A percentile compares a stretch with the other conserved stretches of the same genome.
Conservation (phyloP, 2,113 vertebrate species). For the Neodon shergylaensis region DNA sequence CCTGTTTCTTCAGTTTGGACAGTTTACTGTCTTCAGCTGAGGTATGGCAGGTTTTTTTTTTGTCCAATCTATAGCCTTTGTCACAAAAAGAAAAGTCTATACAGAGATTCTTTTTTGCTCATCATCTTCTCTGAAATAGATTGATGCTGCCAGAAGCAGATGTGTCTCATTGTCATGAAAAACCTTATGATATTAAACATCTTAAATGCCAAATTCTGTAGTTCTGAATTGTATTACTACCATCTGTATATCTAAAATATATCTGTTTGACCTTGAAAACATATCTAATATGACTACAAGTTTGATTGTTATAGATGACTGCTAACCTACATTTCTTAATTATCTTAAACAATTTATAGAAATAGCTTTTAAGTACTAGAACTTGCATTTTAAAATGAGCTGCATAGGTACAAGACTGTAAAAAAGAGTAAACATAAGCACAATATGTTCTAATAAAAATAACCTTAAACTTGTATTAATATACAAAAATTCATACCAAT, state of each 20-base stretch:
- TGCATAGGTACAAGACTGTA: not conserved
- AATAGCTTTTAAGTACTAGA: not conserved
- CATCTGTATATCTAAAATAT: not conserved
- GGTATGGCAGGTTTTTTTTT: not conserved
- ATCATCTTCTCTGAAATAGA: not conserved
- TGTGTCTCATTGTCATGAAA: not conserved
- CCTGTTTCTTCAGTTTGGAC: not conserved
- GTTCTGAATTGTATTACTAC: not conserved
- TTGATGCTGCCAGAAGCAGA: not conserved
- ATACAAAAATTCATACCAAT: not conserved
- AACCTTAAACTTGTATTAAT: not conserved
- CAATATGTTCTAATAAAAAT: not conserved
- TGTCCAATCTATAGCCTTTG: not conserved
- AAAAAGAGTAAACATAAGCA: not conserved
- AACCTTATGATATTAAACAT: not conserved
- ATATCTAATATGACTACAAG: not conserved
- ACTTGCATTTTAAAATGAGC: not conserved
- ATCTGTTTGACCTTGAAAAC: not conserved
- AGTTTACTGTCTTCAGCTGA: not conserved
- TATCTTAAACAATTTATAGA: not conserved
- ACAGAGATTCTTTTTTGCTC: not conserved
- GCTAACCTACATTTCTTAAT: not conserved
- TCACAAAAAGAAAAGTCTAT: not conserved
- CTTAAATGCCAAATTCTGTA: not conserved
- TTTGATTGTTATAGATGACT: not conserved